Evolutionary conservation across 2,888 invertebrate genomes (phyloP).

Genomic region (Dolichomitus sp.): DNA sequence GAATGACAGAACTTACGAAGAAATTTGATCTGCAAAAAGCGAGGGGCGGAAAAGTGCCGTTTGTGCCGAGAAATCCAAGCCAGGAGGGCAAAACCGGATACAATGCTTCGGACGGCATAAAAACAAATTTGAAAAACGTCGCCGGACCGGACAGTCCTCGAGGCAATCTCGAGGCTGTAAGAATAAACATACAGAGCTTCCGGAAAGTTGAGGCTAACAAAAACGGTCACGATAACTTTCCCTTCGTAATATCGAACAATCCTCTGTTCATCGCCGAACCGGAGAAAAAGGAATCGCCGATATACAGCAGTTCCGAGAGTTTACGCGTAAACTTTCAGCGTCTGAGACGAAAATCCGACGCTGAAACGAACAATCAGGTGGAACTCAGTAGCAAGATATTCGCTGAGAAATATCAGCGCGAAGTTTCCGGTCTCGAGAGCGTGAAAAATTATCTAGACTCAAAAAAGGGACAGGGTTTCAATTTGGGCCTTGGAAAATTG

Average conservation of each 20-base stretch:
- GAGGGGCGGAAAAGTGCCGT: slow-evolving; percentile 71
- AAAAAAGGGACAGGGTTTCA: slow-evolving; percentile 81
- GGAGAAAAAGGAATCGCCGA: slow-evolving; percentile 80
- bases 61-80: slow-evolving; percentile 71
- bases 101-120: slow-evolving; percentile 72
- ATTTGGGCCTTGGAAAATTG: slow-evolving; percentile 81
- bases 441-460: slow-evolving; percentile 83
- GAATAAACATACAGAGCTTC: slow-evolving; percentile 78
- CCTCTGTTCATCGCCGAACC: slow-evolving; percentile 81
- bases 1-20: slow-evolving; percentile 76
- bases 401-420: slow-evolving; percentile 82
- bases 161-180: slow-evolving; percentile 78
- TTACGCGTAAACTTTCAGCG: slow-evolving; percentile 80
- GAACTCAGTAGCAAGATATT: slow-evolving; percentile 79
- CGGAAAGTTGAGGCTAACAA: slow-evolving; percentile 79
- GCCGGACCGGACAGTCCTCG: slow-evolving; percentile 76
- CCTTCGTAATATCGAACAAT: slow-evolving; percentile 83
- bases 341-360: slow-evolving; percentile 80
- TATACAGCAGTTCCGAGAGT: slow-evolving; percentile 82
- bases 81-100: slow-evolving; percentile 71
- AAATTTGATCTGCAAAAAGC: slow-evolving; percentile 76
- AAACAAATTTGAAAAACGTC: slow-evolving; percentile 73
- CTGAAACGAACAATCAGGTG: slow-evolving; percentile 78
- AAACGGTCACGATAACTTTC: slow-evolving; percentile 80
- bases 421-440: slow-evolving; percentile 81